Evolutionary conservation across 2,888 invertebrate genomes (phyloP), one percentile per base, ranked within the genome.

Genomic region (Petrolisthes cinctipes): DNA sequence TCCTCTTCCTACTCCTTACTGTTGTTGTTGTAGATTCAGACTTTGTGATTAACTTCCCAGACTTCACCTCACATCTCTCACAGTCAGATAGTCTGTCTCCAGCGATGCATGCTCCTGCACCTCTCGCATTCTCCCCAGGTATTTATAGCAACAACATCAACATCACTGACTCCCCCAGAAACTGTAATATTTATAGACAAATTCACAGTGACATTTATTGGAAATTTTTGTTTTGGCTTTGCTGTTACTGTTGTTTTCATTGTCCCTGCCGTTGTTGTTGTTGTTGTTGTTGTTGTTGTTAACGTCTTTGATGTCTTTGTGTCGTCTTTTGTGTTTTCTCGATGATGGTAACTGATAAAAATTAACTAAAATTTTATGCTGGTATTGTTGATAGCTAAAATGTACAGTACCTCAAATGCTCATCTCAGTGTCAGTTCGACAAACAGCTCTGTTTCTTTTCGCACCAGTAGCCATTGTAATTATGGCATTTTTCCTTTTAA

Each of bases 251-350:
- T 75, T 56, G 20, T 37, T 83, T 57, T 37, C 51, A 11, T 17
- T 78, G 78, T 78, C 66, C 20, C 68, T 82, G 37, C 51, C n/a
- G 61, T 37, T 82, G n/a, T 20, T 68, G 56, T 82, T 68, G 66
- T 37, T 61, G 17, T 68, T 23, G 14, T 53, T 2, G 51, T 82
- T 51, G 9, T 20, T 82, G 9, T 73, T 73, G 11, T 66, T 73
- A 7, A 53, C 54, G 4, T n/a, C 14, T 4, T 5, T 82, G 14
- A 11, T 54, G 17, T 37, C 11, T 82, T 6, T 37, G 4, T n/a
- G 0, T 82, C 51, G 5, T 37, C 5, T 11, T 68, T 51, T 82
- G 5, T 66, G 11, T 68, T 53, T 80, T 23, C 51, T 66, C 82
- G 23, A 0, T 37, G 37, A 37, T 37, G 37, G 37, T 37, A 37